These are phyloP conservation scores for Heliornis fulica DNA, from an alignment of 2,113 vertebrate species.

Conservation along the genomic window DNA sequence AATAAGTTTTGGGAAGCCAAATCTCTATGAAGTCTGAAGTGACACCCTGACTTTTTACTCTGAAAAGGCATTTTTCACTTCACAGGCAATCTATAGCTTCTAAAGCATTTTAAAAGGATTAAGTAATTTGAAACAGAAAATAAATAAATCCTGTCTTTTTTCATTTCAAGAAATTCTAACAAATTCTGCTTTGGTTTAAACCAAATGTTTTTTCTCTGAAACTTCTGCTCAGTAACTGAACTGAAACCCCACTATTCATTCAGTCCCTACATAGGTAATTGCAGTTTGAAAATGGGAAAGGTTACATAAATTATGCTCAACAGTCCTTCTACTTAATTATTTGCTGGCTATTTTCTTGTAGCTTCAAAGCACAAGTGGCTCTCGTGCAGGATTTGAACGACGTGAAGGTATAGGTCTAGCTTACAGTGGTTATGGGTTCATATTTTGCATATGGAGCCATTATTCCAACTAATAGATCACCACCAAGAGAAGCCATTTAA, in stretches of 20 bases:
- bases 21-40: neutral
- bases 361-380: constrained; percentile 31
- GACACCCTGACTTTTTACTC: neutral
- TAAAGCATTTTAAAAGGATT: constrained; percentile 48
- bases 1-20: neutral
- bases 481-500: constrained; percentile 51
- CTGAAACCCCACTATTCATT: constrained; percentile 50
- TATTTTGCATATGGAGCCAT: constrained; percentile 56
- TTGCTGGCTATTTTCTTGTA: constrained; percentile 40
- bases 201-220: constrained; percentile 23
- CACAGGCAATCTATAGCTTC: constrained; percentile 3
- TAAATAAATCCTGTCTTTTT: constrained; percentile 16
- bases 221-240: neutral
- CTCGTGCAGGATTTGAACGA: neutral
- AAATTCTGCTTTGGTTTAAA: constrained; percentile 41
- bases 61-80: constrained; percentile 10
- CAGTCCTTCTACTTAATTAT: constrained; percentile 22
- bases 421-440: constrained; percentile 45
- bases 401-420: constrained; percentile 7
- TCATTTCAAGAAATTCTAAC: constrained; percentile 42
- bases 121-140: constrained; percentile 59
- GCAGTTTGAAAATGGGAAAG: constrained; percentile 34
- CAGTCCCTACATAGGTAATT: constrained; percentile 11
- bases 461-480: constrained; percentile 63
- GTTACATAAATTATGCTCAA: constrained; percentile 54